These are phyloP conservation scores for Sylvilagus bachmani DNA, from an alignment of 2,113 vertebrate genomes.

Conservation along the genomic window DNA sequence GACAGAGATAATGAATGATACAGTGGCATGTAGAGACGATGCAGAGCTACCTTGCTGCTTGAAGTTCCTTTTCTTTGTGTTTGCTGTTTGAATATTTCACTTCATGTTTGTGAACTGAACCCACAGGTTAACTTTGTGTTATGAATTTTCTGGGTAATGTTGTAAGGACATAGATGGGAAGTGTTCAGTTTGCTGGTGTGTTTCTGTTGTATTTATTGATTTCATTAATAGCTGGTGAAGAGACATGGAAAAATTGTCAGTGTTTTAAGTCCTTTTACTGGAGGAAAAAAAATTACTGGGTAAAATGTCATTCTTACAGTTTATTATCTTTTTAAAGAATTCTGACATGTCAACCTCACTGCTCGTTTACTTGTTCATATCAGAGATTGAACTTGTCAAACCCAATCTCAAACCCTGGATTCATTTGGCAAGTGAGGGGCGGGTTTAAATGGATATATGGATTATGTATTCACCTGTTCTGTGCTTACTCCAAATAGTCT, in stretches of 20 bases:
- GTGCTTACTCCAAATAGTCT: background rate
- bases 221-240: conserved; percentile 18
- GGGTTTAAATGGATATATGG: conserved; percentile 36
- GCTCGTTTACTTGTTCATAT: conserved; percentile 6
- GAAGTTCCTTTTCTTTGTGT: background rate
- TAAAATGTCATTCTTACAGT: background rate
- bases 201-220: conserved; percentile 55
- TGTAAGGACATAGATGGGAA: background rate
- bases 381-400: background rate
- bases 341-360: background rate
- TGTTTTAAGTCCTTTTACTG: background rate
- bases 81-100: background rate
- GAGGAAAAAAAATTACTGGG: background rate
- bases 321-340: conserved; percentile 13
- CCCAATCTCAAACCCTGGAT: background rate
- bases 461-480: background rate
- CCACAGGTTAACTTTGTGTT: background rate
- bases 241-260: background rate
- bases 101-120: background rate
- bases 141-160: background rate
- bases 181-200: background rate
- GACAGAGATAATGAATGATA: background rate
- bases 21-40: background rate
- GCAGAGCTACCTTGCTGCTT: background rate
- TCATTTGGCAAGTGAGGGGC: background rate